Conservation (phyloP, 2,113 vertebrate genomes). For the Chloropsis cyanopogon region DNA sequence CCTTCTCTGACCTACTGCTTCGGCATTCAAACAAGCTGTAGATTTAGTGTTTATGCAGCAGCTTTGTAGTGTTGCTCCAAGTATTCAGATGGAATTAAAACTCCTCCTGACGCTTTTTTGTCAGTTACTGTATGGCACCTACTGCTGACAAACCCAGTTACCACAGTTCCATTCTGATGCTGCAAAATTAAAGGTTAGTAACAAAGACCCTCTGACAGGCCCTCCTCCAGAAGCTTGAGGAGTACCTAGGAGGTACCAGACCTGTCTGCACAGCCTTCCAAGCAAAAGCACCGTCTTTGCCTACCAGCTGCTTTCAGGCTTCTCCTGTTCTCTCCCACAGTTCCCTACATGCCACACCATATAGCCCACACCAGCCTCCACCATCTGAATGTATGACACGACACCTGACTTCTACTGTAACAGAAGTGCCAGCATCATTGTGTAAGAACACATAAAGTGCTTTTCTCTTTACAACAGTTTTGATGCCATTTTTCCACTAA, state of each 20-base stretch:
- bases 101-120: not conserved
- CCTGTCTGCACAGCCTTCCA: not conserved
- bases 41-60: not conserved
- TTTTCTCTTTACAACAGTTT: not conserved
- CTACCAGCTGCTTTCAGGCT: not conserved
- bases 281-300: not conserved
- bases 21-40: not conserved
- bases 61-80: accelerated
- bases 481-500: not conserved
- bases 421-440: not conserved
- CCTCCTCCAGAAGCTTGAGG: not conserved
- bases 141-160: not conserved
- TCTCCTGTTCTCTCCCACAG: not conserved
- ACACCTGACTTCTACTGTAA: not conserved
- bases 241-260: not conserved
- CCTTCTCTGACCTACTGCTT: not conserved
- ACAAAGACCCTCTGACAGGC: accelerated
- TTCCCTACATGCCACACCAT: not conserved
- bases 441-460: not conserved
- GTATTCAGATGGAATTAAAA: not conserved
- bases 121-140: not conserved
- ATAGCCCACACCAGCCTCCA: not conserved
- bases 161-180: not conserved
- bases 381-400: not conserved
- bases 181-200: not conserved